Evolutionary conservation across 2,888 invertebrate species (phyloP).

Genomic region (Synergus gifuensis): DNA sequence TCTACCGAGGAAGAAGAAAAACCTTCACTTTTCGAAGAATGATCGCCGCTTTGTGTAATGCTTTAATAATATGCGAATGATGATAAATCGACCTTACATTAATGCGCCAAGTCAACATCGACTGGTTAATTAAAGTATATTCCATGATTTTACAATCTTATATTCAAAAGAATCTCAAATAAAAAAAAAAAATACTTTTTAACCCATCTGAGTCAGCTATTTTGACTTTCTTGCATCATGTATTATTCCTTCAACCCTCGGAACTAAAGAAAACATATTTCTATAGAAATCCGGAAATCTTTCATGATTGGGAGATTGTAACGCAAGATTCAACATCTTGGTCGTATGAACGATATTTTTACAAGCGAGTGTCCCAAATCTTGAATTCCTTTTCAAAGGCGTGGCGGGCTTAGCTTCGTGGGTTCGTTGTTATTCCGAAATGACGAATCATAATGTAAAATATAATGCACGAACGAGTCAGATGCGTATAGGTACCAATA

Average conservation of each 20-base stretch:
- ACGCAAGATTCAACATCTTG: constrained; percentile 47
- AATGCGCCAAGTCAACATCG: not conserved
- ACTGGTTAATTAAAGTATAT: too few species aligned
- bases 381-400: constrained; percentile 72
- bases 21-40: constrained; percentile 2
- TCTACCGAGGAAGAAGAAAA: not conserved
- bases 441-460: constrained; percentile 77
- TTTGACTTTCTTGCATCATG: not conserved
- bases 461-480: constrained; percentile 56
- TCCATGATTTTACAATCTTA: not conserved
- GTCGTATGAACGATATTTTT: not conserved
- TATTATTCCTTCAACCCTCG: not conserved
- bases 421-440: constrained; percentile 76
- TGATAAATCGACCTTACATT: not conserved
- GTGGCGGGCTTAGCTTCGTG: constrained; percentile 64
- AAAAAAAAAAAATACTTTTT: constrained; percentile 2
- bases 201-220: constrained; percentile 9
- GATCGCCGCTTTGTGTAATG: not conserved
- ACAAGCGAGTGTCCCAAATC: constrained; percentile 72
- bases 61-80: not conserved
- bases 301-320: constrained; percentile 8
- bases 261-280: constrained; percentile 16
- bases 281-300: constrained; percentile 13
- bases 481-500: constrained; percentile 42
- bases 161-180: not conserved